phyloP scores from a whole-genome alignment of 2,888 invertebrate species.

The Acleris laterana region DNA sequence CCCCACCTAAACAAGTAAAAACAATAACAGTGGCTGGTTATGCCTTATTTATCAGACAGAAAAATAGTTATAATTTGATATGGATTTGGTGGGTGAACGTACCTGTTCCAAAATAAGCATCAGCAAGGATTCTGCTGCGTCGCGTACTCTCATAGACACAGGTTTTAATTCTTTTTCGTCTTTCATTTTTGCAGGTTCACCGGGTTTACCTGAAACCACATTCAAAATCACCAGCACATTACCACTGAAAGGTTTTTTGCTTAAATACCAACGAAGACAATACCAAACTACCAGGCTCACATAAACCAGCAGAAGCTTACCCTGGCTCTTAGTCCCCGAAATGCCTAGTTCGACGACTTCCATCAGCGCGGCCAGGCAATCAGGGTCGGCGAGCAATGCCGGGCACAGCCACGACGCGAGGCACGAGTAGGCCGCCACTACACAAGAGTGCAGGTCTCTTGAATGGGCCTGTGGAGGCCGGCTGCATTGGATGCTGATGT shows the following conservation, averaged over 20 bases:
- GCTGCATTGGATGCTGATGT: slow-evolving; percentile 97
- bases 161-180: slow-evolving; percentile 98
- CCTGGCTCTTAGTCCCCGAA: slow-evolving; percentile 95
- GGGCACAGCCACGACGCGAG: slow-evolving; percentile 96
- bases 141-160: slow-evolving; percentile 98
- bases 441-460: slow-evolving; percentile 96
- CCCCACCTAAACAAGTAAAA: slow-evolving; percentile 84
- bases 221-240: not conserved
- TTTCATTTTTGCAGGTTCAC: slow-evolving; percentile 95
- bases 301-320: slow-evolving; percentile 49
- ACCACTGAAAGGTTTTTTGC: too few relatives aligned
- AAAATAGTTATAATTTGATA: not conserved
- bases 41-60: too few relatives aligned
- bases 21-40: too few relatives aligned
- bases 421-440: slow-evolving; percentile 96
- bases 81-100: slow-evolving; percentile 16
- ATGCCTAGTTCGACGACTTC: slow-evolving; percentile 99
- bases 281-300: slow-evolving; percentile 15
- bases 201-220: slow-evolving; percentile 86
- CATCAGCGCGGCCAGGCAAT: slow-evolving; percentile 95
- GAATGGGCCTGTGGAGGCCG: slow-evolving; percentile 97
- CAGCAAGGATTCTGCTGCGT: slow-evolving; percentile 97
- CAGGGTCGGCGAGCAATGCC: slow-evolving; percentile 95
- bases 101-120: slow-evolving; percentile 96
- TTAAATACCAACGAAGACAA: too few relatives aligned